Evolutionary conservation across 2,113 vertebrate species (phyloP).

Genomic region (Podiceps cristatus): DNA sequence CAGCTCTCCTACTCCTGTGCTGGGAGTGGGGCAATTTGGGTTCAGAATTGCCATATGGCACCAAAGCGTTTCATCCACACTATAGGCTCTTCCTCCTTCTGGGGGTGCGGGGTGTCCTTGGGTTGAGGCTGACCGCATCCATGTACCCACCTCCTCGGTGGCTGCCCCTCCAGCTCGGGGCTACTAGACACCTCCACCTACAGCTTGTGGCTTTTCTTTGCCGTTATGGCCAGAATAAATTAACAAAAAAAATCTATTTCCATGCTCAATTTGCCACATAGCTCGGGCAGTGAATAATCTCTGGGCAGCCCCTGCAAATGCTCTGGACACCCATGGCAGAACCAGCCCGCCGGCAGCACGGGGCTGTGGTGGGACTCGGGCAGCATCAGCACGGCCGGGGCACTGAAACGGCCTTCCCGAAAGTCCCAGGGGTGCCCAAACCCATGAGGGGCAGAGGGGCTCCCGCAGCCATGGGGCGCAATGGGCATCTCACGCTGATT

Average conservation of each 20-base stretch:
- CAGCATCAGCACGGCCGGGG: fast-evolving
- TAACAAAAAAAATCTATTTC: background rate
- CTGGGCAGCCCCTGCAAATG: background rate
- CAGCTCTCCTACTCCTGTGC: background rate
- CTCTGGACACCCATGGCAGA: fast-evolving
- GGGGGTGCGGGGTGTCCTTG: fast-evolving
- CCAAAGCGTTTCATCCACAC: fast-evolving
- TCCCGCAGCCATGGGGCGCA: fast-evolving
- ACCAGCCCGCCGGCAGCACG: fast-evolving
- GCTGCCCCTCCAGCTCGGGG: background rate
- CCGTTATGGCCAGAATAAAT: background rate
- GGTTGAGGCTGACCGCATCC: background rate
- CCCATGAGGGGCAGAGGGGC: fast-evolving
- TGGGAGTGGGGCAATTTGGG: background rate
- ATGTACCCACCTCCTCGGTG: fast-evolving
- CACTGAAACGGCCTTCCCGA: fast-evolving
- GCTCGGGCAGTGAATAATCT: fast-evolving
- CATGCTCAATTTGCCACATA: fast-evolving
- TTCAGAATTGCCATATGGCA: background rate
- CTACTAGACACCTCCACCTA: background rate
- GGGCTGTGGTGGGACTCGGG: fast-evolving
- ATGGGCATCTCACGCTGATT: fast-evolving
- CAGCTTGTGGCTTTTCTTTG: fast-evolving
- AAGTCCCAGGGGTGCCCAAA: background rate
- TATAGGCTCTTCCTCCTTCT: fast-evolving